A percentile compares a stretch with the other conserved stretches of the same genome.
Evolutionary conservation across 2,797 vertebrate genomes (phyloP).

Genomic region (Clarias pachynema): DNA sequence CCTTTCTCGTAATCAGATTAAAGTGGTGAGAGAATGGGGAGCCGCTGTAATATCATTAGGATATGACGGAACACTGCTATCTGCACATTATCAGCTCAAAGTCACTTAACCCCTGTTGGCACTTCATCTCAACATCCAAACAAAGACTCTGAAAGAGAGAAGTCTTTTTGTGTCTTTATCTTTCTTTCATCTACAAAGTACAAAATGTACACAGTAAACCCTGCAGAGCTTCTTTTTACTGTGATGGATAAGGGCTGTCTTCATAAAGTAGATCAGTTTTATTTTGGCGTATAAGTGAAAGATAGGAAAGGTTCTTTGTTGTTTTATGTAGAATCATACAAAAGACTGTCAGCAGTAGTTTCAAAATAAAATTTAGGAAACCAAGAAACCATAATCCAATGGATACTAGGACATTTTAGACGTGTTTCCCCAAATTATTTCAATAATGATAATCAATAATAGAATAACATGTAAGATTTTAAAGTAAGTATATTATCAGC

Average conservation of each 20-base stretch:
- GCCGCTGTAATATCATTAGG: slow-evolving; percentile 72
- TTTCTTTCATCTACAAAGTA: neutral
- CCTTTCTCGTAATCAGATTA: slow-evolving; percentile 73
- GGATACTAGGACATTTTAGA: neutral
- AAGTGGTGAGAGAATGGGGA: slow-evolving; percentile 69
- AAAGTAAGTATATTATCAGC: neutral
- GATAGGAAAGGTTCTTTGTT: neutral
- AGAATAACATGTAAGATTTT: neutral
- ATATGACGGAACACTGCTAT: slow-evolving; percentile 73
- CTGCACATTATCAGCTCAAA: slow-evolving; percentile 71
- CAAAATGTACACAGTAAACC: neutral
- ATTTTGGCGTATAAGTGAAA: neutral
- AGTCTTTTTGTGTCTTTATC: neutral
- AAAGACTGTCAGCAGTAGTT: neutral
- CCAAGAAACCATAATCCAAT: neutral
- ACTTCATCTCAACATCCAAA: slow-evolving; percentile 60
- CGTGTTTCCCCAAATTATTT: neutral
- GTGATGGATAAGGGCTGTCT: neutral
- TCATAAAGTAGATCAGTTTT: slow-evolving; percentile 12
- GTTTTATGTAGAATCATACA: neutral
- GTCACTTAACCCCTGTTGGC: slow-evolving; percentile 76
- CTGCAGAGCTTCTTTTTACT: neutral
- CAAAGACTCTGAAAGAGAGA: neutral
- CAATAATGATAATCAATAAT: neutral
- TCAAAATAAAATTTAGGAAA: neutral